Evolutionary conservation across 2,113 vertebrate genomes (phyloP).

Genomic region (Neotoma lepida): DNA sequence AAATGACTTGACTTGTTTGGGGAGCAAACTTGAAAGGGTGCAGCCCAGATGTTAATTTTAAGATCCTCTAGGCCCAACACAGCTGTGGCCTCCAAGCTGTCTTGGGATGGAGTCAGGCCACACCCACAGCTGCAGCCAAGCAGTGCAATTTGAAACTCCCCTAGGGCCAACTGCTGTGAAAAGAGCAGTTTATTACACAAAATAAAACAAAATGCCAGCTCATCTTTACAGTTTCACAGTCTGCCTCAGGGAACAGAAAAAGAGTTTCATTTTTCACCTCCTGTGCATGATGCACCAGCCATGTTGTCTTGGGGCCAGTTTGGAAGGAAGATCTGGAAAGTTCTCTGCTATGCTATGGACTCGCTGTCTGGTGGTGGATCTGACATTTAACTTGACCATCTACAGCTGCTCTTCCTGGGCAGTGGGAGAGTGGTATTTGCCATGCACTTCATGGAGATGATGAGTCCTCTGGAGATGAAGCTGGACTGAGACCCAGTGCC

Average conservation of each 20-base stretch:
- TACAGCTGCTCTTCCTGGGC: background rate
- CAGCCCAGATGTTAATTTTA: slow-evolving; percentile 71
- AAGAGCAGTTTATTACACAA: slow-evolving; percentile 78
- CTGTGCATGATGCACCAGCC: background rate
- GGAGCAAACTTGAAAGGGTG: slow-evolving; percentile 72
- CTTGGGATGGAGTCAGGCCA: slow-evolving; percentile 52
- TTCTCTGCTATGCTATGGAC: slow-evolving; percentile 28
- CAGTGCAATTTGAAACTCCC: slow-evolving; percentile 70
- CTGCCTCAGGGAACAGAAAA: slow-evolving; percentile 67
- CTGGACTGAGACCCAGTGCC: background rate
- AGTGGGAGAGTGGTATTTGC: background rate
- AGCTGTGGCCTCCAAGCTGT: slow-evolving; percentile 70
- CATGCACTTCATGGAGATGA: background rate
- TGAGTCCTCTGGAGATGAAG: background rate
- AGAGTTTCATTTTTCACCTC: slow-evolving; percentile 65
- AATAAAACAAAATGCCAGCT: slow-evolving; percentile 78
- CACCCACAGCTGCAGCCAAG: slow-evolving; percentile 75
- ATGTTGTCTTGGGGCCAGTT: background rate
- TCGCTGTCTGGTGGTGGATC: background rate
- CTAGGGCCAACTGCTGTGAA: slow-evolving; percentile 69
- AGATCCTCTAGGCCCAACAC: slow-evolving; percentile 30
- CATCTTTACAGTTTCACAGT: slow-evolving; percentile 76
- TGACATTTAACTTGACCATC: background rate
- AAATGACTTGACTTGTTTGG: slow-evolving; percentile 66
- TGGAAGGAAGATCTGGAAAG: slow-evolving; percentile 47